These are phyloP conservation scores for Ciconia maguari DNA, from an alignment of 2,113 vertebrate genomes.

Conservation along the genomic window DNA sequence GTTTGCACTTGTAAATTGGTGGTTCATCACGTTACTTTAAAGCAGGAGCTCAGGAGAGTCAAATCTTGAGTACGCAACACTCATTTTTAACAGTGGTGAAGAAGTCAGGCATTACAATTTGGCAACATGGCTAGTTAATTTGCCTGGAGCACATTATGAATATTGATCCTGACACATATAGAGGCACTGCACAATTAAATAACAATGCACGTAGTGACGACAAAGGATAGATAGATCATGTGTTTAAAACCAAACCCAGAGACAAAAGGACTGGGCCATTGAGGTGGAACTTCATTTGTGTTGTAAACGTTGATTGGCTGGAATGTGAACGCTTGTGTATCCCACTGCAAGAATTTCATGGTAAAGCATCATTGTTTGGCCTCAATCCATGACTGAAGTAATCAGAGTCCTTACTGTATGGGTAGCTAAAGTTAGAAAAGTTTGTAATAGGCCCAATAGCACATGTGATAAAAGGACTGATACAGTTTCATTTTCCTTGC, in stretches of 20 bases:
- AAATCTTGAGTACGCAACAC: neutral
- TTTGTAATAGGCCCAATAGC: neutral
- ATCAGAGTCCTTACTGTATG: neutral
- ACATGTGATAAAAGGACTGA: rapidly evolving
- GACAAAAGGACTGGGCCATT: neutral
- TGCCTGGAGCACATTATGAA: neutral
- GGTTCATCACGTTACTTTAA: neutral
- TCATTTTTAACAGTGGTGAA: neutral
- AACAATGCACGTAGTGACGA: neutral
- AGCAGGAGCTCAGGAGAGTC: neutral
- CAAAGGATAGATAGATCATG: rapidly evolving
- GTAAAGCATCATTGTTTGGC: neutral
- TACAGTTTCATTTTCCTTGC: neutral
- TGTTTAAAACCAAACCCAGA: neutral
- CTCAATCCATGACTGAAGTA: neutral
- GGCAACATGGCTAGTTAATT: neutral
- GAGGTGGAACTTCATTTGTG: neutral
- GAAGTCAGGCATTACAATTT: neutral
- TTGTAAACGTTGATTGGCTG: neutral
- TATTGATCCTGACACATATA: neutral
- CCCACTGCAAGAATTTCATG: neutral
- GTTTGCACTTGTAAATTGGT: neutral
- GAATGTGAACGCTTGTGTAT: neutral
- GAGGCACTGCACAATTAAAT: neutral
- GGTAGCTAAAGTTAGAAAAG: neutral